Evolutionary conservation across 92 coral and sea anemone species (phyloP).

Genomic region (Paragorgia papillata): DNA sequence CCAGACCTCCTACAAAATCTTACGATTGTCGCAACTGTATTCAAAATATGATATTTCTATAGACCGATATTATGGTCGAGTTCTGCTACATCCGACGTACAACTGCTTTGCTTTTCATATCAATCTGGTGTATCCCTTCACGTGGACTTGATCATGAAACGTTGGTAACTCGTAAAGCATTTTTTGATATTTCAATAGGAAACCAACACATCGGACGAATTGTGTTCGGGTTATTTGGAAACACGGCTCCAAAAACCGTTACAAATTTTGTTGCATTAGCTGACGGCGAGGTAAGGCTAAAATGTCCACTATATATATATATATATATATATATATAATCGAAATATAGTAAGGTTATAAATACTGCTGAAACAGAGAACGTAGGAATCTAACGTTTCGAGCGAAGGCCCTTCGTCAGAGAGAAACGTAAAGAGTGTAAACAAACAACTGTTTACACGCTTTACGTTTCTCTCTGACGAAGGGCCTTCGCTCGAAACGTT

Average conservation of each 20-base stretch:
- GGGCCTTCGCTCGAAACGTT: too few relatives aligned
- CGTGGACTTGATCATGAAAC: conserved; percentile 1
- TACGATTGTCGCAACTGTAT: too few relatives aligned
- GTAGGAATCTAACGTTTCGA: too few relatives aligned
- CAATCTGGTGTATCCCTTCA: neutral
- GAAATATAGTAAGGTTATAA: too few relatives aligned
- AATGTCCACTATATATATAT: too few relatives aligned
- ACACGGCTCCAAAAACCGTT: conserved; percentile 88
- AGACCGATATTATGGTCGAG: neutral
- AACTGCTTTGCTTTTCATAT: neutral
- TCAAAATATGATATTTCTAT: too few relatives aligned
- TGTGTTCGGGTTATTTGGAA: conserved; percentile 83
- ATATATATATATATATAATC: too few relatives aligned
- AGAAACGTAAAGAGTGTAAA: too few relatives aligned
- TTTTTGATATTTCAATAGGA: conserved; percentile 73
- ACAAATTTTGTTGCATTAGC: conserved; percentile 88
- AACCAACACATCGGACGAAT: conserved; percentile 80
- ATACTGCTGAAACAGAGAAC: too few relatives aligned
- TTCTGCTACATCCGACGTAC: neutral
- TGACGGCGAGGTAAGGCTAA: conserved; percentile 80
- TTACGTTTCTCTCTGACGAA: too few relatives aligned
- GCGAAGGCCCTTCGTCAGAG: too few relatives aligned
- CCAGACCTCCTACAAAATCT: neutral
- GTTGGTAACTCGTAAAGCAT: conserved; percentile 72
- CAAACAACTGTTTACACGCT: too few relatives aligned